Evolutionary conservation across 2,797 vertebrate genomes (phyloP), one percentile per base, ranked within the genome.

Genomic region (Acipenser transmontanus): DNA sequence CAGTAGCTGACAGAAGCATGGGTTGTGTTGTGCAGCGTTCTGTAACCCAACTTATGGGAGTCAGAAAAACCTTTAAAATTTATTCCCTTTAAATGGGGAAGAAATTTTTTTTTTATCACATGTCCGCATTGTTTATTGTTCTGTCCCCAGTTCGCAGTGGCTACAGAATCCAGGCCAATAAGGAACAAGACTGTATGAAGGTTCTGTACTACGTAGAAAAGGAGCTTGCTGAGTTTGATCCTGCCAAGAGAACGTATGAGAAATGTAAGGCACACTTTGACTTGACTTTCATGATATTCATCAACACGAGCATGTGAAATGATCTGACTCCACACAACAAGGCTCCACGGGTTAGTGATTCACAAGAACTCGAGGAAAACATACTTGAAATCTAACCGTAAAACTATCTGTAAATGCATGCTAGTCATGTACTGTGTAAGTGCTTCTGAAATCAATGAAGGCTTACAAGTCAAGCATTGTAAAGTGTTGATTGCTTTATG

Each of bases 171-270:
- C 93, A 94, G 79, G 50, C 91, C 47, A 92, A 90, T 87, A 92
- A 93, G 80, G 83, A 92, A 72, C 89, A 92, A 79, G 93, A 94
- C 75, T 91, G 92, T 80, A 92, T 95, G 93, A 96, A 94, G 86
- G 91, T 94, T 82, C 80, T 96, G 65, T 97, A 94, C 89, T 96
- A 93, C 72, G 82, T 96, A 0, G 93, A 97, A 85, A 96, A 95
- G 78, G 95, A 96, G 78, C 79, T 96, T 89, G 89, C 85, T 77
- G 91, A 93, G 80, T 90, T 96, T 80, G 93, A 94, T 68, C 88
- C 88, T 56, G 74, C 87, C 71, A 89, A 89, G 78, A 90, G 87
- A 85, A 91, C 91, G 88, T 75, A 90, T 77, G 85, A 89, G 66
- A 87, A 92, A 95, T 91, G 94, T 98, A 90, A 97, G 95, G 77